Evolutionary conservation across 2,113 vertebrate species (phyloP).

Genomic region (Alosa alosa): DNA sequence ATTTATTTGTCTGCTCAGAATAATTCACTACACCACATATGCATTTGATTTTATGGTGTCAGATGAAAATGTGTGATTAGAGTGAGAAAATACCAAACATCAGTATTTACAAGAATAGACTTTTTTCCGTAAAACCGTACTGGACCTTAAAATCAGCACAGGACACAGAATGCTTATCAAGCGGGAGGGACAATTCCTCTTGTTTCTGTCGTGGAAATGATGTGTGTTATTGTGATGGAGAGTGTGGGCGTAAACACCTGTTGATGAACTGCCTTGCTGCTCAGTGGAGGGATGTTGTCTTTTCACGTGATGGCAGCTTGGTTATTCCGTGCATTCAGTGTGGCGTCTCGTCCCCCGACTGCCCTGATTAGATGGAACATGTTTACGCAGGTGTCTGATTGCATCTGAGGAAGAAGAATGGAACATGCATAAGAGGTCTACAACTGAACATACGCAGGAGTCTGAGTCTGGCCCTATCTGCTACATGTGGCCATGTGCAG

Average conservation of each 20-base stretch:
- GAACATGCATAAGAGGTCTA: background rate
- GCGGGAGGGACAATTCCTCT: background rate
- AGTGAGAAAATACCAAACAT: background rate
- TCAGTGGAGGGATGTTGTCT: background rate
- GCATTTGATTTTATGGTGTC: too few species aligned
- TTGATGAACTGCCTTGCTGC: background rate
- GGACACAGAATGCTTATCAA: background rate
- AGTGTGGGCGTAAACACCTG: conserved; percentile 17
- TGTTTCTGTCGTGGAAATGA: background rate
- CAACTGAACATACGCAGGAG: background rate
- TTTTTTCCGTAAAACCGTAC: too few species aligned
- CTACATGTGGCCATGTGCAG: background rate
- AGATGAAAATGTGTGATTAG: too few species aligned
- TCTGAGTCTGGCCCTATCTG: background rate
- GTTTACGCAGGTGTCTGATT: conserved; percentile 11
- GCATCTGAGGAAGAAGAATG: background rate
- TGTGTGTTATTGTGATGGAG: background rate
- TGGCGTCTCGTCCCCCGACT: background rate
- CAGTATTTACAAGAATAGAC: background rate
- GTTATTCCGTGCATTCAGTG: background rate
- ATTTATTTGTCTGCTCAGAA: too few species aligned
- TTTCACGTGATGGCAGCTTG: background rate
- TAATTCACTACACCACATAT: too few species aligned
- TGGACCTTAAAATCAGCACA: background rate
- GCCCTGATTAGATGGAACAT: background rate